Evolutionary conservation across 2,797 vertebrate genomes (phyloP), one percentile per base, ranked within the genome.

Genomic region (Sciaenops ocellatus): DNA sequence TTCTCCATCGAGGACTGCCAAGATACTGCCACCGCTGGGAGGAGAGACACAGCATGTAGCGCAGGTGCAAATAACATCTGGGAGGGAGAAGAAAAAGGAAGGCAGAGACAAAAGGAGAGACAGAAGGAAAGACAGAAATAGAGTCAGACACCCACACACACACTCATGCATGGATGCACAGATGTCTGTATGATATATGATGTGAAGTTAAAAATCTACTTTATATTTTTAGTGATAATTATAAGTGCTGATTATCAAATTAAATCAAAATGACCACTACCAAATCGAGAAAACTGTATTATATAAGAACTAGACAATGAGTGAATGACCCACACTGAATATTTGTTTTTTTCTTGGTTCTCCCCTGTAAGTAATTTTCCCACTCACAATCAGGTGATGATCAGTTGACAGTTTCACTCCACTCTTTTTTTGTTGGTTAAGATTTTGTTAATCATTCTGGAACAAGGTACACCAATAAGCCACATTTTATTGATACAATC

Each of bases 11-110:
- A 75, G 46, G 62, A 67, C 71, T 80, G 77, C 81, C 76, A 86
- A 84, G 60, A 61, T 60, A 26, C 57, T 62, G 72, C 50, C 63
- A 62, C 47, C 46, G 47, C 60, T 68, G 61, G 61, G 68, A 87
- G 34, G 56, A 67, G 28, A 34, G 66, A 50, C 82, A 62, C 65
- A 83, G 73, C 61, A 38, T 80, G 76, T 34, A 46, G n/a, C 3
- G 0, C 85, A 89, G 78, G 84, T 87, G 79, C 64, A 86, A 88
- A 84, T 74, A 76, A 78, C 75, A 85, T 85, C 85, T 82, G 74
- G 72, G 79, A 84, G 60, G 48, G 51, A 34, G n/a, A 68, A 10
- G 65, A 70, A 17, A 73, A 76, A 69, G 41, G 78, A 12, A 70
- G 6, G 24, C 42, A 55, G 18, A 66, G 24, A 72, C 51, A 46